phyloP scores from a whole-genome alignment of 2,888 invertebrate species.

The Polymixis flavicincta region DNA sequence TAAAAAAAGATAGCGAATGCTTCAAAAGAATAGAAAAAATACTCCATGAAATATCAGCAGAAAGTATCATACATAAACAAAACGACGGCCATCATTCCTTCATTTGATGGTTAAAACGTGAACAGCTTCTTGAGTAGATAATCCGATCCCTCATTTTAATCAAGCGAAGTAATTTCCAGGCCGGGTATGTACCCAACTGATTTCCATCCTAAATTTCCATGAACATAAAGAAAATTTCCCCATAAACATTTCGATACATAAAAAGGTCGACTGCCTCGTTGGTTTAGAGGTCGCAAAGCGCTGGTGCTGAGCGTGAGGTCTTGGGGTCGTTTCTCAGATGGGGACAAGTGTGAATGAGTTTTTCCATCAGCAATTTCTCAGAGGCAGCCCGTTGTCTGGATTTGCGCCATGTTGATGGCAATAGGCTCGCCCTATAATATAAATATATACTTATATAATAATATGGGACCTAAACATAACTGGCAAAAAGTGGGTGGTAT shows the following conservation, averaged over 20 bases:
- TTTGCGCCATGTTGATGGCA: not conserved
- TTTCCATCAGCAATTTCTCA: not conserved
- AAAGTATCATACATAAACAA: not conserved
- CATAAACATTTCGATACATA: conserved; percentile 12
- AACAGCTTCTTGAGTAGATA: conserved; percentile 18
- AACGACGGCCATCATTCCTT: conserved; percentile 4
- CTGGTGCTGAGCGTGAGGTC: not conserved
- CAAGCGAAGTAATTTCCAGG: conserved; percentile 22
- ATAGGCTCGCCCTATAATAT: not conserved
- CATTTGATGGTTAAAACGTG: conserved; percentile 31
- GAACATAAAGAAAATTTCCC: not conserved
- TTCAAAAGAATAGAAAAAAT: not conserved
- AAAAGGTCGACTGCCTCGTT: not conserved
- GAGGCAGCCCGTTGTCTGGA: not conserved
- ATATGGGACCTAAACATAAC: no score
- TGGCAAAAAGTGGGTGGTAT: not conserved
- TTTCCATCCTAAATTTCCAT: conserved; percentile 8
- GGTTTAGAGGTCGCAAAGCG: not conserved
- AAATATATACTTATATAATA: no score
- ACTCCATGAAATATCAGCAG: not conserved
- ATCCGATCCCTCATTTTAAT: conserved; percentile 9
- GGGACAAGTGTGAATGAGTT: not conserved
- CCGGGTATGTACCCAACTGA: not conserved
- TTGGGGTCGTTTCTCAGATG: not conserved
- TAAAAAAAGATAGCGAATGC: not conserved